Evolutionary conservation across 1,140 invertebrate species (phyloP).

Genomic region (Bombyx mandarina): DNA sequence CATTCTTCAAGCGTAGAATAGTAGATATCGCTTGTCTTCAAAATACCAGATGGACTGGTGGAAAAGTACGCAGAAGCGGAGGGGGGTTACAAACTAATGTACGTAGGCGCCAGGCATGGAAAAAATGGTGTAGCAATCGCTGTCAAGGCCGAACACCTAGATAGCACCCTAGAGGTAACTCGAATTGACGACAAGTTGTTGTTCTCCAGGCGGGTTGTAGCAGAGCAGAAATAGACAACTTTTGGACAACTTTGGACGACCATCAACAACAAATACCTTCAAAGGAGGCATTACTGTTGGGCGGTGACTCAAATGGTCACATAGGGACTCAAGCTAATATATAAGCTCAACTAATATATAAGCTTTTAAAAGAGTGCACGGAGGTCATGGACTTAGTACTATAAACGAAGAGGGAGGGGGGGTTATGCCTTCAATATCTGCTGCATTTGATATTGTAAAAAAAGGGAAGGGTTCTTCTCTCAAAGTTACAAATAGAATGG

Average conservation of each 20-base stretch:
- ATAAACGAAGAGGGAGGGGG: conserved; percentile 4
- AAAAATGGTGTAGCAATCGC: conserved; percentile 14
- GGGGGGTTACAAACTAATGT: conserved; percentile 13
- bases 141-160: conserved; percentile 4
- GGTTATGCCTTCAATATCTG: conserved; percentile 3
- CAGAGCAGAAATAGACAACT: not conserved
- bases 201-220: not conserved
- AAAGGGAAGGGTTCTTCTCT: not conserved
- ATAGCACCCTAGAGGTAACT: conserved; percentile 2
- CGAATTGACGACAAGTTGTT: not conserved
- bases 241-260: conserved; percentile 4
- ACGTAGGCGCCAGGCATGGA: conserved; percentile 8
- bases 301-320: conserved; percentile 17
- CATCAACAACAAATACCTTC: conserved; percentile 7
- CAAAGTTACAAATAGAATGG: too few relatives aligned
- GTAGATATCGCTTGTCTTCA: conserved; percentile 14
- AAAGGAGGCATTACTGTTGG: conserved; percentile 4
- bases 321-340: conserved; percentile 10
- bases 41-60: not conserved
- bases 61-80: not conserved
- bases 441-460: conserved; percentile 10
- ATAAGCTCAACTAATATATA: too few relatives aligned
- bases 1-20: conserved; percentile 12
- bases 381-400: conserved; percentile 8
- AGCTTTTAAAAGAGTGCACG: conserved; percentile 9